Conservation (phyloP, 1,140 invertebrate genomes). For the Rhagoletis pomonella region DNA sequence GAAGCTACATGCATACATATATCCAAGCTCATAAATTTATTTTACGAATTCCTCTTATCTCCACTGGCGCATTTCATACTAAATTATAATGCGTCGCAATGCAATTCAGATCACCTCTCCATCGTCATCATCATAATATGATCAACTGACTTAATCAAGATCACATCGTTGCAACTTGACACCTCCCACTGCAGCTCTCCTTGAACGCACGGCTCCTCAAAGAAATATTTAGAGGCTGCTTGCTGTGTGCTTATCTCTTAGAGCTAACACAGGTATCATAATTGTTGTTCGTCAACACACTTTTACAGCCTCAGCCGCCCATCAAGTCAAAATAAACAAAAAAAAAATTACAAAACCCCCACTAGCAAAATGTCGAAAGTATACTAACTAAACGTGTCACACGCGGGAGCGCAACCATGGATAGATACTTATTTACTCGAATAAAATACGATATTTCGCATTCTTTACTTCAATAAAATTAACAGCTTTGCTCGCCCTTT, state of each 20-base stretch:
- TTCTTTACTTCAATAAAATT: slow-evolving; percentile 26
- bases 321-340: background rate
- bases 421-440: background rate
- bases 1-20: too few species aligned
- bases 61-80: too few species aligned
- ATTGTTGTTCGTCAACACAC: background rate
- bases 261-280: slow-evolving; percentile 17
- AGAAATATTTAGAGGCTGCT: background rate
- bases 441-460: background rate
- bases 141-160: background rate
- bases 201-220: background rate
- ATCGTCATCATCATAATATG: background rate
- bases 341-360: background rate
- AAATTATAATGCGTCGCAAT: too few species aligned
- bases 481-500: slow-evolving; percentile 1
- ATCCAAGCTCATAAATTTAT: too few species aligned
- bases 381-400: background rate
- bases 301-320: background rate
- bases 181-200: background rate
- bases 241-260: background rate
- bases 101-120: background rate
- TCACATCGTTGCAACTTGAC: background rate
- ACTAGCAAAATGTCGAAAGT: background rate
- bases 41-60: too few species aligned
- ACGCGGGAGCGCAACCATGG: background rate